Evolutionary conservation across 1,140 invertebrate species (phyloP), one percentile per base, ranked within the genome.

Genomic region (Leptinotarsa texana): DNA sequence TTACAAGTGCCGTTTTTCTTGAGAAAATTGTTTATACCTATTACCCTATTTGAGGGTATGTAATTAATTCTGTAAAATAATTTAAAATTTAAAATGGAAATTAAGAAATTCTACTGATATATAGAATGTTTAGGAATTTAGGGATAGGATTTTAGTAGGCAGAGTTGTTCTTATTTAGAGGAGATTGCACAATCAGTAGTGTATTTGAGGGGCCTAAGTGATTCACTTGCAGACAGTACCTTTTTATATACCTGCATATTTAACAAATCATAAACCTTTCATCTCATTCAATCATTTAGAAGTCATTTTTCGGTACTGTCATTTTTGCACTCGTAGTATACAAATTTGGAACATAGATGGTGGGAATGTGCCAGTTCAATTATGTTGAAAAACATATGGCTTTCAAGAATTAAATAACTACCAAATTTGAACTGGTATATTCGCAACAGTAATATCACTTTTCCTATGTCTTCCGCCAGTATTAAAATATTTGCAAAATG

Each of bases 151-250:
- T 33, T 21, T 66, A 42, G 33, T 42, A 66, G 72, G 57, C 66
- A 61, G 27, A 68, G 21, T 74, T 57, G 63, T 69, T 74, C 73
- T 67, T 68, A 57, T 57, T 18, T 57, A 74, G 66, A 74, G 24
- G 72, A 74, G 79, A 67, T 69, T 81, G 81, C 82, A 84, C 83
- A 84, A 84, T 84, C 83, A 84, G 81, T 83, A 83, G 83, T 42
- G 33, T 73, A 72, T 74, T 82, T 77, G 80, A 77, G 75, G 82
- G 83, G 82, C 82, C 82, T 84, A 81, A 82, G 62, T 75, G 47
- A 15, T 33, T 72, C 70, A 72, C 70, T 72, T 57, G n/a, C 15
- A 57, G 15, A 57, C n/a, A 57, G 33, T 57, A 73, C 72, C 63
- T 73, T 73, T n/a, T 62, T 73, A 62, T 42, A 42, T 73, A 73